phyloP scores from a whole-genome alignment of 2,797 vertebrate genomes.

The Sciurus vulgaris region DNA sequence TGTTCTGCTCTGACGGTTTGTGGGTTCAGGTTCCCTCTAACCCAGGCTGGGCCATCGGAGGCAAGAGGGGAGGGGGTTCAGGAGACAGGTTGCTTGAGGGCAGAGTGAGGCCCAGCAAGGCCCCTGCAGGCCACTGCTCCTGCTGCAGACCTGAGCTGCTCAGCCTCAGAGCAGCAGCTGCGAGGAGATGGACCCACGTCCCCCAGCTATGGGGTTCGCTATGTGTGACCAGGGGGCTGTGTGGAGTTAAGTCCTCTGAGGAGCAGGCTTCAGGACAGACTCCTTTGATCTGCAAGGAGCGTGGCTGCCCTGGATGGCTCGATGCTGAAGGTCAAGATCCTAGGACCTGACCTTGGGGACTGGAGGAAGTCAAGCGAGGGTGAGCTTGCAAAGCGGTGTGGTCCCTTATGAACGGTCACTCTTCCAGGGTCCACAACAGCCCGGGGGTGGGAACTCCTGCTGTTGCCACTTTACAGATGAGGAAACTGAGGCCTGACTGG shows the following conservation, averaged over 20 bases:
- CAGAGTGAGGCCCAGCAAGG: too few relatives aligned
- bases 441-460: too few relatives aligned
- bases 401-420: fast-evolving
- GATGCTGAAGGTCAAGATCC: too few relatives aligned
- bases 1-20: neutral
- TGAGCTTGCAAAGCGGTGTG: fast-evolving
- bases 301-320: too few relatives aligned
- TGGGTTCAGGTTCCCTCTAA: neutral
- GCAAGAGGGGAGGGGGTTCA: neutral
- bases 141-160: too few relatives aligned
- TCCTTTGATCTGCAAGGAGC: neutral
- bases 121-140: too few relatives aligned
- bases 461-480: neutral
- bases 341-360: fast-evolving
- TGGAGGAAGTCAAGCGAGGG: neutral
- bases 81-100: too few relatives aligned
- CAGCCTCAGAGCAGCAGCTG: too few relatives aligned
- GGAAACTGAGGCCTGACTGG: neutral
- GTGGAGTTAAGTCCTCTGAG: neutral
- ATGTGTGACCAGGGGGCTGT: neutral
- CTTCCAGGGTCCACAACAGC: neutral
- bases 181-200: fast-evolving
- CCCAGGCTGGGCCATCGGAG: fast-evolving
- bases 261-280: neutral
- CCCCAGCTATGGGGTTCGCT: neutral